Evolutionary conservation across 2,113 vertebrate genomes (phyloP), one percentile per base, ranked within the genome.

Genomic region (Spilogale gracilis): DNA sequence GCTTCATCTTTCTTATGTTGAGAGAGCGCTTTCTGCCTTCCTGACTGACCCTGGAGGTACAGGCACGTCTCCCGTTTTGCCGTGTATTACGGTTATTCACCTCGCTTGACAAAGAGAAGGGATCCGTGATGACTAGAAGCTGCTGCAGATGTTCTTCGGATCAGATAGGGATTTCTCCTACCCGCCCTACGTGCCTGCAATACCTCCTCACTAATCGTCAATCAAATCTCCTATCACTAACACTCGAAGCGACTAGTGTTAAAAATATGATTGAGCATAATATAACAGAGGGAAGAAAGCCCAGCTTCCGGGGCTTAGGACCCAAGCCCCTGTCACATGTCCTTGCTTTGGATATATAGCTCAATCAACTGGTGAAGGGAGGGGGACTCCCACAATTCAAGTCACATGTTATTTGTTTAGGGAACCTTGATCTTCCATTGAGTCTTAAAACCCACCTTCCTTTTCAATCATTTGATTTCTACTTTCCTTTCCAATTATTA

Each of bases 141-240:
- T 52, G 76, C 52, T 60, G n/a, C 3, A 54, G 48, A 79, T 27
- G 48, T n/a, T 2, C 32, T 50, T 84, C 6, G 12, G 56, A 2
- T 43, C 61, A 80, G 81, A 50, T 1, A 67, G 94, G 85, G 81
- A 82, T 38, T 83, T 71, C 85, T 67, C 65, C 25, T 73, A 45
- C 32, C 27, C 23, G 0, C 20, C 48, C 11, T 3, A 6, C 5
- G 13, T 5, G 20, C 45, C 61, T 83, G 78, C 12, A 32, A 2
- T 25, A 27, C 63, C 18, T 73, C 20, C 76, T 21, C 21, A 69
- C 52, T 67, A 10, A 80, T 88, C 60, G 81, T 83, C n/a, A 83
- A 91, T 90, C 85, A 61, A 27, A 93, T 93, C 76, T 87, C 86
- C 90, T 23, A 82, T 71, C 18, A 5, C 17, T 52, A 50, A n/a